phyloP scores from a whole-genome alignment of 2,113 vertebrate species.

The Smithornis capensis region DNA sequence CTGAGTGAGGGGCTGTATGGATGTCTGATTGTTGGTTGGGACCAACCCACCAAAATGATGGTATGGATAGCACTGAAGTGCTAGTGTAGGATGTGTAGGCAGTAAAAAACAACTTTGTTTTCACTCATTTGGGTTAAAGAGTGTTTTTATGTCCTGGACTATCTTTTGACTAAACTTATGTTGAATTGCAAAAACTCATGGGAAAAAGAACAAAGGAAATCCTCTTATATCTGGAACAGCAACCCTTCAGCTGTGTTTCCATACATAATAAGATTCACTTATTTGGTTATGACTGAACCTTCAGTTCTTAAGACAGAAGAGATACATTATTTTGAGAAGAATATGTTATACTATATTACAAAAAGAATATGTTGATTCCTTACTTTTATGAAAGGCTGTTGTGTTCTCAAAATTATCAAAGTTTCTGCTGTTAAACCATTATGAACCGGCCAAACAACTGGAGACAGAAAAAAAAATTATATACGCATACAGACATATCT shows the following conservation, averaged over 20 bases:
- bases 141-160: background rate
- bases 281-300: background rate
- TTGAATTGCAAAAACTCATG: background rate
- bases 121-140: background rate
- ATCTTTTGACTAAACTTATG: background rate
- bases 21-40: background rate
- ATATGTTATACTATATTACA: background rate
- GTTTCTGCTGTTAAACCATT: background rate
- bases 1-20: background rate
- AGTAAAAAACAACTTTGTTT: background rate
- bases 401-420: background rate
- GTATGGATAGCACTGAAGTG: background rate
- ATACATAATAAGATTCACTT: background rate
- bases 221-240: background rate
- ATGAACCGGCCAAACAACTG: background rate
- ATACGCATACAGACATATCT: no score
- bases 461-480: background rate
- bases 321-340: background rate
- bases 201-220: conserved; percentile 24
- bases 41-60: background rate
- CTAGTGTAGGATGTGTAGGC: background rate
- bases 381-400: background rate
- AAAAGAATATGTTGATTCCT: background rate
- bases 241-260: background rate
- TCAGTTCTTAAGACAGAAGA: background rate